Conservation (phyloP, 1,140 invertebrate genomes). For the Aphaenogaster rudis region DNA sequence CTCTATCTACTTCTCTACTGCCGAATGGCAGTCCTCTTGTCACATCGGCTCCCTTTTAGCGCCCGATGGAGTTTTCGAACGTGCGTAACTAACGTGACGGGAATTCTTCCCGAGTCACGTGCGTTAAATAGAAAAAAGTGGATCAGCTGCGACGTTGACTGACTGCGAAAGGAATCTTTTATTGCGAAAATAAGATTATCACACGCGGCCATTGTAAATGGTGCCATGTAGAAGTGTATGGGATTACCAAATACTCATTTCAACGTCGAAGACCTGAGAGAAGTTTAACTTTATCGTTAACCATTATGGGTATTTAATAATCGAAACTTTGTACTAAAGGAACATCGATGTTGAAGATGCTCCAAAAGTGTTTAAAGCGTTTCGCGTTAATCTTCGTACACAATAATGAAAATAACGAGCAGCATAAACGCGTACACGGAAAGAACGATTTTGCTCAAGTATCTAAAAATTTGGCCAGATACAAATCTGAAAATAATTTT, state of each 20-base stretch:
- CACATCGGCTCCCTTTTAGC: constrained; percentile 27
- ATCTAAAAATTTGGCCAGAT: too few species aligned
- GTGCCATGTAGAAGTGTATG: not conserved
- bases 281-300: not conserved
- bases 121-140: constrained; percentile 41
- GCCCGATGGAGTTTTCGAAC: constrained; percentile 27
- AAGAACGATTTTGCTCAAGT: too few species aligned
- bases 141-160: constrained; percentile 18
- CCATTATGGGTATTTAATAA: not conserved
- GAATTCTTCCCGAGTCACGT: constrained; percentile 19
- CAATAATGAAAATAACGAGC: not conserved
- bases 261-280: not conserved
- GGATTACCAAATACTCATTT: not conserved
- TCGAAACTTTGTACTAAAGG: not conserved
- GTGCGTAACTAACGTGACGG: constrained; percentile 40
- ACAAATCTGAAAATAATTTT: too few species aligned
- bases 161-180: constrained; percentile 30
- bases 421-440: not conserved
- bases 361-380: not conserved
- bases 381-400: not conserved
- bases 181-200: constrained; percentile 34
- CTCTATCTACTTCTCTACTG: constrained; percentile 18
- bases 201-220: not conserved
- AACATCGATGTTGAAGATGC: not conserved
- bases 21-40: constrained; percentile 33